phyloP scores from a whole-genome alignment of 2,113 vertebrate species.

The Odontesthes bonariensis region DNA sequence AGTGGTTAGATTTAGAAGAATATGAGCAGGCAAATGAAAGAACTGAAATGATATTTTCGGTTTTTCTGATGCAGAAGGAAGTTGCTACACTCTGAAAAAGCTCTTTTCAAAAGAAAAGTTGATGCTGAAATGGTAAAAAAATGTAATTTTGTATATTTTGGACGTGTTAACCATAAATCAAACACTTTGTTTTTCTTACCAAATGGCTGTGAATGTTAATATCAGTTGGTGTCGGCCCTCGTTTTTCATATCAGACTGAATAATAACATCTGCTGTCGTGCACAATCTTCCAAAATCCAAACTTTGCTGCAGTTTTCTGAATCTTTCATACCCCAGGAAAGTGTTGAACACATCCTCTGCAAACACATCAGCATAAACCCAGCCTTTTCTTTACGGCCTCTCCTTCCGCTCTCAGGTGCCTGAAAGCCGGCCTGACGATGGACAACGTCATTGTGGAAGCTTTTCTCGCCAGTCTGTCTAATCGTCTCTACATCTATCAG shows the following conservation, averaged over 20 bases:
- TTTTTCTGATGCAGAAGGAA: too few relatives aligned
- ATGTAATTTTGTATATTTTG: too few relatives aligned
- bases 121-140: too few relatives aligned
- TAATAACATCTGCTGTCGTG: neutral
- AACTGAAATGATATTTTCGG: too few relatives aligned
- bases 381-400: neutral
- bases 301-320: neutral
- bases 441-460: constrained; percentile 96
- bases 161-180: too few relatives aligned
- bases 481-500: constrained; percentile 98
- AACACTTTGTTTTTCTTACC: too few relatives aligned
- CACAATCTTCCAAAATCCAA: too few relatives aligned
- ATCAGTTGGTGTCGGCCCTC: neutral
- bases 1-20: too few relatives aligned
- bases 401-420: constrained; percentile 82
- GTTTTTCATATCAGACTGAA: neutral
- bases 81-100: too few relatives aligned
- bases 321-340: neutral
- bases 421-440: constrained; percentile 93
- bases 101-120: too few relatives aligned
- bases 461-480: constrained; percentile 96
- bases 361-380: neutral
- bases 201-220: too few relatives aligned
- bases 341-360: neutral
- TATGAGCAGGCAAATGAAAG: too few relatives aligned